Evolutionary conservation across 2,888 invertebrate genomes (phyloP).

Genomic region (Acronicta psi): DNA sequence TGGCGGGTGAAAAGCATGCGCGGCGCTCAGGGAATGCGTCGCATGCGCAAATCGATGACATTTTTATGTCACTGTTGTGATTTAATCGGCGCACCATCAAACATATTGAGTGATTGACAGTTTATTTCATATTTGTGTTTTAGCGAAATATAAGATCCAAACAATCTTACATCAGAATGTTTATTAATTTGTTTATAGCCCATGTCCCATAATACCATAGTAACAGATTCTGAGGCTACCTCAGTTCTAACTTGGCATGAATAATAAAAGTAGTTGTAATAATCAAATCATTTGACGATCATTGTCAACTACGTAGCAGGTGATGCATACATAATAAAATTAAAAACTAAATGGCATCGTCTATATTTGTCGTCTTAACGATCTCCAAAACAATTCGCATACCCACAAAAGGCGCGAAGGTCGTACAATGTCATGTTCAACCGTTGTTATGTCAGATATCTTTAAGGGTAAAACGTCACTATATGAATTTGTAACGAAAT

Average conservation of each 20-base stretch:
- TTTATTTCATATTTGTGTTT: not conserved
- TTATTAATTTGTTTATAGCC: too few species aligned
- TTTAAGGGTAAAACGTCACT: not conserved
- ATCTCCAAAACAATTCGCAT: conserved; percentile 19
- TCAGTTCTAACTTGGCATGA: not conserved
- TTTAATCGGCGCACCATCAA: conserved; percentile 26
- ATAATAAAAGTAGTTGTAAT: too few species aligned
- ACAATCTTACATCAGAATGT: too few species aligned
- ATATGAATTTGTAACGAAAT: not conserved
- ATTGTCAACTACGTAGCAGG: not conserved
- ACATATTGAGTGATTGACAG: conserved; percentile 15
- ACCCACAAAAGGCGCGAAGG: conserved; percentile 31
- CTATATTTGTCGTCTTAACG: conserved; percentile 8
- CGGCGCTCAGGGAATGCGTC: conserved; percentile 46
- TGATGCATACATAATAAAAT: conserved; percentile 16
- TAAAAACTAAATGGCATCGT: conserved; percentile 11
- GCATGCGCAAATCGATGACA: conserved; percentile 33
- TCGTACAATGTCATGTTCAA: conserved; percentile 27
- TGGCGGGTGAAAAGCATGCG: conserved; percentile 47
- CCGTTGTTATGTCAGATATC: conserved; percentile 20
- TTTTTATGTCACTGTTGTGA: conserved; percentile 44
- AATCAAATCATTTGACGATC: not conserved
- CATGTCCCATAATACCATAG: too few species aligned
- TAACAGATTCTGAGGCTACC: not conserved
- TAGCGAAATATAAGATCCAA: too few species aligned